phyloP scores from a whole-genome alignment of 1,140 invertebrate species.

The Tribolium madens region DNA sequence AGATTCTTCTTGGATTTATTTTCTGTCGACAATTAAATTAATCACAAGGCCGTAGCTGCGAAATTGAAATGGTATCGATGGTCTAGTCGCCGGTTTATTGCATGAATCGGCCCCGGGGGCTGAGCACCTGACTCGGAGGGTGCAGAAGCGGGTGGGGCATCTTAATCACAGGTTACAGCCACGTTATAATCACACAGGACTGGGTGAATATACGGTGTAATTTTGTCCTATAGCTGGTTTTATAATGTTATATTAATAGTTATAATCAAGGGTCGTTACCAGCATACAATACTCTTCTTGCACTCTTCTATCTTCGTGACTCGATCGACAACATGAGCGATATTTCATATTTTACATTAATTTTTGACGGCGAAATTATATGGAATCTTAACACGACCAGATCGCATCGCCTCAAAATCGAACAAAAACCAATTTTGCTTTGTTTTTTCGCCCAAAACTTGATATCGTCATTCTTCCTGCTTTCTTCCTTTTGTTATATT shows the following conservation, averaged over 20 bases:
- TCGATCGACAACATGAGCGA: slow-evolving; percentile 24
- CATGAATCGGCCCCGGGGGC: slow-evolving; percentile 1
- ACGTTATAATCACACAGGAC: slow-evolving; percentile 36
- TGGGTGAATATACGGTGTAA: slow-evolving; percentile 27
- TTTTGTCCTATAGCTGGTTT: slow-evolving; percentile 18
- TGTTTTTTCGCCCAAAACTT: no score
- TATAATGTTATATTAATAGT: slow-evolving; percentile 44
- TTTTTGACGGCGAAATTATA: slow-evolving; percentile 42
- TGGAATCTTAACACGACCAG: background rate
- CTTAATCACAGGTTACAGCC: slow-evolving; percentile 38
- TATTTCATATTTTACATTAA: slow-evolving; percentile 42
- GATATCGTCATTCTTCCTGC: no score
- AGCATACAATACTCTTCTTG: slow-evolving; percentile 38
- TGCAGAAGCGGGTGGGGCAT: slow-evolving; percentile 38
- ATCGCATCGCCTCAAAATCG: background rate
- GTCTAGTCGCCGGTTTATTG: no score
- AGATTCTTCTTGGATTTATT: background rate
- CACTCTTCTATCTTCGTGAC: slow-evolving; percentile 37
- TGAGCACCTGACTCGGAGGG: slow-evolving; percentile 25
- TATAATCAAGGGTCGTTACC: slow-evolving; percentile 43
- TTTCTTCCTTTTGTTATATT: no score
- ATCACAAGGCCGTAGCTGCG: background rate
- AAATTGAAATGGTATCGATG: background rate
- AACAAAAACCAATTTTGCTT: background rate
- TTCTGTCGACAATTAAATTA: slow-evolving; percentile 16